These are phyloP conservation scores for Luehdorfia chinensis DNA, from an alignment of 1,140 invertebrate genomes.

Conservation along the genomic window DNA sequence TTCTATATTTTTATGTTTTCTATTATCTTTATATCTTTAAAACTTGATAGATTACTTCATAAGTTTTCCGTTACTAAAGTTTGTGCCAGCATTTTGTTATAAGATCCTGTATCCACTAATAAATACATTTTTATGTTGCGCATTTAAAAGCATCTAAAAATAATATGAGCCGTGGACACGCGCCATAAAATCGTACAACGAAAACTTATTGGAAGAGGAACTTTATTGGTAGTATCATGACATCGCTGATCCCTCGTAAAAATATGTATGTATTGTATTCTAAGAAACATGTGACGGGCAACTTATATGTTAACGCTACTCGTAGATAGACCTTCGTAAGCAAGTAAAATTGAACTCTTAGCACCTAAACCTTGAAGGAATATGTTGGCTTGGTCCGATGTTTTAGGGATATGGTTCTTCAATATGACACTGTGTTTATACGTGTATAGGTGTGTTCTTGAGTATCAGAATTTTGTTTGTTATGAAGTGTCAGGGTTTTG, in stretches of 20 bases:
- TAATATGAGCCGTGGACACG: constrained; percentile 24
- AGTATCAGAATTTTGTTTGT: constrained; percentile 37
- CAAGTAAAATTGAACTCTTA: constrained; percentile 36
- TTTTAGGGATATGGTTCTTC: constrained; percentile 32
- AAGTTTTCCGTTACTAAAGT: too few relatives aligned
- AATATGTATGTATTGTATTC: constrained; percentile 59
- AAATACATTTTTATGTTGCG: constrained; percentile 10
- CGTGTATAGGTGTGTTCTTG: constrained; percentile 28
- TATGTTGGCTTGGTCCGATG: constrained; percentile 34
- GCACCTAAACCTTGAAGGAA: constrained; percentile 27
- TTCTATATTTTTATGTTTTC: too few relatives aligned
- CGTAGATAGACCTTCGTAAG: constrained; percentile 1
- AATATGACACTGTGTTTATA: constrained; percentile 5
- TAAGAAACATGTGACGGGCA: constrained; percentile 43
- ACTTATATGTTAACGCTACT: constrained; percentile 36
- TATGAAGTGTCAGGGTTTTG: constrained; percentile 2
- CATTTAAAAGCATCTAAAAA: constrained; percentile 12
- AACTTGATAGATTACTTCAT: too few relatives aligned
- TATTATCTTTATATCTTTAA: too few relatives aligned
- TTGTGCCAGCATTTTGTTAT: too few relatives aligned
- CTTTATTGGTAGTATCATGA: constrained; percentile 64
- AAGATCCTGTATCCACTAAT: background rate
- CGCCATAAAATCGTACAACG: constrained; percentile 57
- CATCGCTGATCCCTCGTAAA: constrained; percentile 63
- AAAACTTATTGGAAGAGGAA: constrained; percentile 62